These are phyloP conservation scores for Cherax quadricarinatus DNA, from an alignment of 1,140 invertebrate species.

Conservation along the genomic window DNA sequence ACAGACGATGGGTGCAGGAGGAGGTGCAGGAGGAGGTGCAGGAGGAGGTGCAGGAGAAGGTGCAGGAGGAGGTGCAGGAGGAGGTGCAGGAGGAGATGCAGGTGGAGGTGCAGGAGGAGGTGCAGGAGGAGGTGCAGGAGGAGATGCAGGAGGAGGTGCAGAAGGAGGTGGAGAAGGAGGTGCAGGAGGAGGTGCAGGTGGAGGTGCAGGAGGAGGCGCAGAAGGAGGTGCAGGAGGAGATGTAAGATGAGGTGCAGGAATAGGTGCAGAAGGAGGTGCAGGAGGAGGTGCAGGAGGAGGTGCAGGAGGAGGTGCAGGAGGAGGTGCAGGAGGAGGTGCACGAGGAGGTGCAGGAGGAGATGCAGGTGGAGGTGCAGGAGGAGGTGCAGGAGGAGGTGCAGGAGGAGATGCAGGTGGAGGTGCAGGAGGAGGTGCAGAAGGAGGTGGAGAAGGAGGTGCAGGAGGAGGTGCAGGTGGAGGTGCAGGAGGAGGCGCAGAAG, in stretches of 20 bases:
- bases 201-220: background rate
- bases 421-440: too few relatives aligned
- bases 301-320: background rate
- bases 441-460: too few relatives aligned
- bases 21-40: background rate
- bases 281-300: background rate
- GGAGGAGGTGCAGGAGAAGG: background rate
- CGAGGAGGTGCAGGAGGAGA: too few relatives aligned
- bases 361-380: too few relatives aligned
- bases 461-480: background rate
- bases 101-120: background rate
- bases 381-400: background rate
- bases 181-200: background rate
- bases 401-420: too few relatives aligned
- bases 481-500: too few relatives aligned
- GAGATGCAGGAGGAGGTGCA: too few relatives aligned
- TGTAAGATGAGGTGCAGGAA: background rate
- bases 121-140: background rate
- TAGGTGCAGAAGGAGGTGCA: too few relatives aligned
- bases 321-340: background rate
- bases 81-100: too few relatives aligned
- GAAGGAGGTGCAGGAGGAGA: background rate
- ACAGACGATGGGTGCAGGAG: too few relatives aligned
- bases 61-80: too few relatives aligned
- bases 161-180: too few relatives aligned